Conservation (phyloP, 2,797 vertebrate species). For the Numenius phaeopus region DNA sequence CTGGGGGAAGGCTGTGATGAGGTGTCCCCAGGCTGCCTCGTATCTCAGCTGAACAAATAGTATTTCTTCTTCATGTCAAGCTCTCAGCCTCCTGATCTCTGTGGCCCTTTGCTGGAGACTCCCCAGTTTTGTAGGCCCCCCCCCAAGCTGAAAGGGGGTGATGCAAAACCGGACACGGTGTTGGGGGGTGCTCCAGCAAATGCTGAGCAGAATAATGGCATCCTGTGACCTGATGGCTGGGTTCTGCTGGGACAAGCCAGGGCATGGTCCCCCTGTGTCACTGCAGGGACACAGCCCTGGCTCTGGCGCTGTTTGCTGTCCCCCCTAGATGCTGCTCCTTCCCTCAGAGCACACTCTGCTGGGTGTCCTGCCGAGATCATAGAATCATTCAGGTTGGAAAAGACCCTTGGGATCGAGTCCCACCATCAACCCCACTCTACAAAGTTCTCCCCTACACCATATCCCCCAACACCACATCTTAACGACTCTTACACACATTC, state of each 20-base stretch:
- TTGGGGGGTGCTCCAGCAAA: no score
- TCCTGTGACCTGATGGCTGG: background rate
- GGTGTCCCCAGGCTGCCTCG: background rate
- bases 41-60: background rate
- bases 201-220: rapidly evolving
- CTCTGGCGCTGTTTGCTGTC: background rate
- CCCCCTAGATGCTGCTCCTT: no score
- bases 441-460: no score
- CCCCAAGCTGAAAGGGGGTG: background rate
- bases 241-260: background rate
- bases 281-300: background rate
- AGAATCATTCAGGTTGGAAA: no score
- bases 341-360: rapidly evolving
- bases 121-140: no score
- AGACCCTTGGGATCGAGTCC: no score
- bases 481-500: no score
- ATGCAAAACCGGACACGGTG: rapidly evolving
- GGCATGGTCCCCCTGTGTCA: background rate
- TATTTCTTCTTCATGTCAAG: no score
- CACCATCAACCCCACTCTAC: no score
- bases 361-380: background rate
- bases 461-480: no score
- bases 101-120: background rate
- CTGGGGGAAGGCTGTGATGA: background rate
- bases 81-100: background rate